phyloP scores from a whole-genome alignment of 1,140 invertebrate species.

The Penaeus chinensis region DNA sequence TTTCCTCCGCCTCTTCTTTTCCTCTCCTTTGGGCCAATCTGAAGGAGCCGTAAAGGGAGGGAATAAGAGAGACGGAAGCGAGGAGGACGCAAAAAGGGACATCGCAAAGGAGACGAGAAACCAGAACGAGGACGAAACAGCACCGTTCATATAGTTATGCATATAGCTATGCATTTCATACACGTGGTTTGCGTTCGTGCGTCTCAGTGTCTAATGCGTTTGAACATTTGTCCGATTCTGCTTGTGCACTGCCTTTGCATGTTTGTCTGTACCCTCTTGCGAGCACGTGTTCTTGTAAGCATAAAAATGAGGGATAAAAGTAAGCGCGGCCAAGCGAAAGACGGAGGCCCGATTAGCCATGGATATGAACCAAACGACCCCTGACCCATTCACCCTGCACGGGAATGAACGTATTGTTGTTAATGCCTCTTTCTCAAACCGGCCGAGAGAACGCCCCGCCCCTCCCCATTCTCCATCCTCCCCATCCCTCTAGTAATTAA shows the following conservation, averaged over 20 bases:
- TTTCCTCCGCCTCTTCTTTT: neutral
- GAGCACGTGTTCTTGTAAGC: neutral
- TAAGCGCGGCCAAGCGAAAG: too few species aligned
- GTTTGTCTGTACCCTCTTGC: conserved; percentile 1
- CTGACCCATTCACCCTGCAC: too few species aligned
- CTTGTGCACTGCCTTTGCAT: neutral
- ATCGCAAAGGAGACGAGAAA: neutral
- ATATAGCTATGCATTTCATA: neutral
- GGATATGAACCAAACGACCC: too few species aligned
- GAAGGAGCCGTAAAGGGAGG: neutral
- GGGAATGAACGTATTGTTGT: too few species aligned
- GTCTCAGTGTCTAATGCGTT: neutral
- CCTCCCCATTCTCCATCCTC: too few species aligned
- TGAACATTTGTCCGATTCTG: neutral
- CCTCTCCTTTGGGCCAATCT: neutral
- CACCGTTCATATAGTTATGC: neutral
- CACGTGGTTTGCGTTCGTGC: neutral
- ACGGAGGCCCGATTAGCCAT: too few species aligned
- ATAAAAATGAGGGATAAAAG: too few species aligned
- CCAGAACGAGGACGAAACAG: neutral
- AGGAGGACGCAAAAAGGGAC: neutral
- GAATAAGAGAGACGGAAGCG: neutral
- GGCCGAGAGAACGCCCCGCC: too few species aligned
- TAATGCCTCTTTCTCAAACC: too few species aligned
- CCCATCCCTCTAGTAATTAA: too few species aligned